Evolutionary conservation across 2,797 vertebrate genomes (phyloP).

Genomic region (Lepilemur septentrionalis): DNA sequence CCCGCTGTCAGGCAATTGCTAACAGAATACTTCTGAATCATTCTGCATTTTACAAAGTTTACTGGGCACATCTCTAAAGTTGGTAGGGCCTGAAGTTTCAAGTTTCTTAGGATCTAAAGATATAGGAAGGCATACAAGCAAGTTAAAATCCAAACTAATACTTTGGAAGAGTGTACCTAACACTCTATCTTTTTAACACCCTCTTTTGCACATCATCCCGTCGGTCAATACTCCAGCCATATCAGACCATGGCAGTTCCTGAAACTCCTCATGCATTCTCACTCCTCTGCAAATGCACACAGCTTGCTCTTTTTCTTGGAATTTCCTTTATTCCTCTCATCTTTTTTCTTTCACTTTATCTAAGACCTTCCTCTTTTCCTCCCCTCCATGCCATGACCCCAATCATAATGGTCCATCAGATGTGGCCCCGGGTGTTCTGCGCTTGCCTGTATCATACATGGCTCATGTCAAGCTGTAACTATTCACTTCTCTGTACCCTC

Average conservation of each 20-base stretch:
- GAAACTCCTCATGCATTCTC: not conserved
- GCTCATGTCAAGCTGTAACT: too few relatives aligned
- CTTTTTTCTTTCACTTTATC: not conserved
- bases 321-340: not conserved
- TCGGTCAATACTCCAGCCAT: fast-evolving
- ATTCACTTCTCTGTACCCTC: not conserved
- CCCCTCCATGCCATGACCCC: not conserved
- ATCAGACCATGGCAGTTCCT: not conserved
- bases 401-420: not conserved
- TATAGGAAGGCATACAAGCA: not conserved
- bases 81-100: not conserved
- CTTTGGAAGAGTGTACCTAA: not conserved
- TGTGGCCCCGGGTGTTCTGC: not conserved
- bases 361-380: not conserved
- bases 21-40: not conserved
- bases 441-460: not conserved
- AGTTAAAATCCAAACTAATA: not conserved
- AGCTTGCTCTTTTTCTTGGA: not conserved
- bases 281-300: not conserved
- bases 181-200: not conserved
- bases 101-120: not conserved
- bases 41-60: constrained; percentile 19
- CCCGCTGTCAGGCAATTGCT: not conserved
- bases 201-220: not conserved
- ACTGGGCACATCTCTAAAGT: not conserved